Conservation (phyloP, 2,888 invertebrate genomes). For the Polietes domitor region DNA sequence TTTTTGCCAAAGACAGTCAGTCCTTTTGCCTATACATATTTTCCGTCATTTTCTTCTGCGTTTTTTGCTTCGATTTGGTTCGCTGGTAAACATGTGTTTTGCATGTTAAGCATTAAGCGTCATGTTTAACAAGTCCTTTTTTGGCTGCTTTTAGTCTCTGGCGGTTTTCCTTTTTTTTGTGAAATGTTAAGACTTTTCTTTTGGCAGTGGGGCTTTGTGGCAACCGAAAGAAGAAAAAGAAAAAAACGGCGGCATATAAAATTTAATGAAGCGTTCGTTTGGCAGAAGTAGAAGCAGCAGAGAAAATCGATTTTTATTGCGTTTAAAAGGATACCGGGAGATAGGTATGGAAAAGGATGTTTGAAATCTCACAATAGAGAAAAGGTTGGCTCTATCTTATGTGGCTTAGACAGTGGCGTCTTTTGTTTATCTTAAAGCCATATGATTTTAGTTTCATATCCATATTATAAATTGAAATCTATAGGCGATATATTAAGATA, state of each 20-base stretch:
- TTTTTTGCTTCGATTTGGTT: constrained; percentile 20
- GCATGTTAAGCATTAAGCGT: constrained; percentile 63
- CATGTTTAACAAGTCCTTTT: constrained; percentile 61
- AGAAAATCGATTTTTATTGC: constrained; percentile 52
- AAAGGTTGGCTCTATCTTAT: no score
- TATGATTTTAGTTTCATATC: no score
- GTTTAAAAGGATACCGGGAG: constrained; percentile 16
- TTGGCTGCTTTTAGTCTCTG: background rate
- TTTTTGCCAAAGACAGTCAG: constrained; percentile 5
- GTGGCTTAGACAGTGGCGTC: no score
- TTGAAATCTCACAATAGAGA: no score
- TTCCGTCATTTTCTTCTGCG: constrained; percentile 34
- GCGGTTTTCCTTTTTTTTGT: background rate
- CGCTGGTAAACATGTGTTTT: constrained; percentile 60
- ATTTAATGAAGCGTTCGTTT: constrained; percentile 61
- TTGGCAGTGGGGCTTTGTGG: constrained; percentile 7
- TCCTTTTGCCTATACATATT: background rate
- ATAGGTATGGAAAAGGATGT: no score
- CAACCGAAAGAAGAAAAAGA: background rate
- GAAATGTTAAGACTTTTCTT: constrained; percentile 22
- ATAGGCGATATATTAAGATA: no score
- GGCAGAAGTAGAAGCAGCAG: background rate
- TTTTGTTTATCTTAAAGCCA: no score
- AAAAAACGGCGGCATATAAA: constrained; percentile 43
- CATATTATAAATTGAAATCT: no score